Evolutionary conservation across 2,797 vertebrate species (phyloP), one percentile per base, ranked within the genome.

Genomic region (Phrynocephalus forsythii): DNA sequence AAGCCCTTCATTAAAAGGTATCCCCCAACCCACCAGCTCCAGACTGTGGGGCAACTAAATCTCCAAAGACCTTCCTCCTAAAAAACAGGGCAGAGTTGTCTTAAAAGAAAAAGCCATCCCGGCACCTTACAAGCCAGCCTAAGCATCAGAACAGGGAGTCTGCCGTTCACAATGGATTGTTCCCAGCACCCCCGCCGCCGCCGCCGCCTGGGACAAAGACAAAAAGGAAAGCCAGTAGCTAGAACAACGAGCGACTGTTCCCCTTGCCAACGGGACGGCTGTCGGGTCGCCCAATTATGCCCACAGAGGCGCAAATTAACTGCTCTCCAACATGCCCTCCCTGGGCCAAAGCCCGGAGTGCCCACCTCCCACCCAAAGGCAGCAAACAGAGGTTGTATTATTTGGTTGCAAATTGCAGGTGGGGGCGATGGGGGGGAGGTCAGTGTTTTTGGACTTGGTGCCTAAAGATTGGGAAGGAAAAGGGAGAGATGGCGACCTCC

Each of bases 291-390:
- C 82, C 71, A 84, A 81, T 84, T 84, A 78, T 86, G 83, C 77
- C 50, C 60, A 84, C 28, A 48, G 86, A 87, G 50, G 78, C 78
- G 33, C 77, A 85, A 85, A 84, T 84, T 90, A 90, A 90, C 71
- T 87, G 68, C 77, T 87, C 85, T 73, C 38, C 50, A 20, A 80
- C 69, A 67, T 87, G 88, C 85, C 85, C 82, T 84, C 20, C 28
- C 79, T 86, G 80, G 84, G 79, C 24, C 28, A 50, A 75, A 77
- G 86, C 86, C 71, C 71, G 28, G 86, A 60, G 33, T 88, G 83
- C 78, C 87, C 63, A 88, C 83, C 83, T 85, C 87, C 87, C 84
- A 88, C 83, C 87, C 82, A 67, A 85, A 79, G 67, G 38, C 44
- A 66, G 83, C 76, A 87, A 84, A 90, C 88, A 84, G 76, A 80